These are phyloP conservation scores for Lymantria dispar DNA, from an alignment of 2,888 invertebrate species.

Conservation along the genomic window DNA sequence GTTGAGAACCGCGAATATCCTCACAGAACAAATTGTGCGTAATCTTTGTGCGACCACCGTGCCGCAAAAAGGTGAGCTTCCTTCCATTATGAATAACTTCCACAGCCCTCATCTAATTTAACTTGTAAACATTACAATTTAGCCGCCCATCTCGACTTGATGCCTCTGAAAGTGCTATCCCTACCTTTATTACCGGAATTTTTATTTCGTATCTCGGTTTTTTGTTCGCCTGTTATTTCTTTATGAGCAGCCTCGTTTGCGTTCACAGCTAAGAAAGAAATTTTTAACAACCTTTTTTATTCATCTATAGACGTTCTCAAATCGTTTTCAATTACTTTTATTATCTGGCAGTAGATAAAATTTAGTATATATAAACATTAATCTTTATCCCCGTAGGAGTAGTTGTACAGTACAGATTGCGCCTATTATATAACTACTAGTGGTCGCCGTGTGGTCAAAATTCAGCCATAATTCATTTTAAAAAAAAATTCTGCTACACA, in stretches of 20 bases:
- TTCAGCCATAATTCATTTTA: no score
- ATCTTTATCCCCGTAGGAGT: no score
- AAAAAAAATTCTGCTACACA: no score
- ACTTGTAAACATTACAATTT: conserved; percentile 79
- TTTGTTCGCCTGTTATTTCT: conserved; percentile 59
- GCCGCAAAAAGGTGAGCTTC: conserved; percentile 61
- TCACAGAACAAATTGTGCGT: conserved; percentile 59
- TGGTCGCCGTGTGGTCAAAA: no score
- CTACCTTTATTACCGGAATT: conserved; percentile 61
- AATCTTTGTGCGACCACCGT: conserved; percentile 49
- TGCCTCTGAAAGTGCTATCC: conserved; percentile 68
- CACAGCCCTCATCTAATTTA: conserved; percentile 71
- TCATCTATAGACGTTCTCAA: conserved; percentile 4
- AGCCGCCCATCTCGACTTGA: conserved; percentile 69
- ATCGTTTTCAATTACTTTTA: conserved; percentile 3
- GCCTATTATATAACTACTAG: no score
- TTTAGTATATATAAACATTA: no score
- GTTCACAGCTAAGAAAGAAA: conserved; percentile 18
- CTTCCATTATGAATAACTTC: conserved; percentile 68
- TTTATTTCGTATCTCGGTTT: conserved; percentile 59
- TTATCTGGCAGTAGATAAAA: neutral
- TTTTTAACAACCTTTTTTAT: conserved; percentile 24
- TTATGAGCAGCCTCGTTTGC: conserved; percentile 51
- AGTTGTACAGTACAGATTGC: no score
- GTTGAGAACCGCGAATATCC: conserved; percentile 17